A percentile compares a stretch with the other conserved stretches of the same genome.
These are phyloP conservation scores for Dysmachus trigonus DNA, from an alignment of 2,888 invertebrate species.

Conservation along the genomic window DNA sequence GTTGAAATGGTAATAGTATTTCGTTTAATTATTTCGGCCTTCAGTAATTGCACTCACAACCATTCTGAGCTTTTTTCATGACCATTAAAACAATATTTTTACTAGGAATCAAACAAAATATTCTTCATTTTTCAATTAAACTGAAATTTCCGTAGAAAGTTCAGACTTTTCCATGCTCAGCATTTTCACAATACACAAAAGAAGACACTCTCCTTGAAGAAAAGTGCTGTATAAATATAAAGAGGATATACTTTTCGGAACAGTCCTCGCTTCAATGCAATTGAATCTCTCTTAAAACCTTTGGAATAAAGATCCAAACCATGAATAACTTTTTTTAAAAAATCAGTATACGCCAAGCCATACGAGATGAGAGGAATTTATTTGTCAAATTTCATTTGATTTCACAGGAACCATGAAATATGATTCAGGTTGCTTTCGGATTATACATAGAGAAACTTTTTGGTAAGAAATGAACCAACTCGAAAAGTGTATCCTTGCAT, in stretches of 20 bases:
- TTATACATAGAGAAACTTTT: conserved; percentile 45
- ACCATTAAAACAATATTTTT: too few relatives aligned
- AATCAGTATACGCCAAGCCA: not conserved
- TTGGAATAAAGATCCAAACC: not conserved
- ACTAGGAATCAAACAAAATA: too few relatives aligned
- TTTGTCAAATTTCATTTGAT: conserved; percentile 47
- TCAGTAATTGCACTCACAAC: too few relatives aligned
- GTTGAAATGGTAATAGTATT: too few relatives aligned
- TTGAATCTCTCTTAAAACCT: conserved; percentile 14
- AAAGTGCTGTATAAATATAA: not conserved
- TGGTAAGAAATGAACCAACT: conserved; percentile 36
- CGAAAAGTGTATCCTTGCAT: conserved; percentile 43
- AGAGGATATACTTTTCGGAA: not conserved
- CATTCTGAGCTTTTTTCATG: too few relatives aligned
- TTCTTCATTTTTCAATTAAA: too few relatives aligned
- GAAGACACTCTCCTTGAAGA: not conserved
- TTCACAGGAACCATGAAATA: conserved; percentile 44
- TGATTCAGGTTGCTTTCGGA: conserved; percentile 40
- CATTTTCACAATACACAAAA: not conserved
- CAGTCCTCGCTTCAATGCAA: not conserved
- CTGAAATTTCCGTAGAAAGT: too few relatives aligned
- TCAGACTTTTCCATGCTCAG: too few relatives aligned
- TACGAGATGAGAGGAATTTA: conserved; percentile 31
- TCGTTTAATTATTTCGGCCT: too few relatives aligned
- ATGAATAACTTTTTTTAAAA: not conserved